These are phyloP conservation scores for Ctenopoma kingsleyae DNA, from an alignment of 2,797 vertebrate genomes.

Conservation along the genomic window DNA sequence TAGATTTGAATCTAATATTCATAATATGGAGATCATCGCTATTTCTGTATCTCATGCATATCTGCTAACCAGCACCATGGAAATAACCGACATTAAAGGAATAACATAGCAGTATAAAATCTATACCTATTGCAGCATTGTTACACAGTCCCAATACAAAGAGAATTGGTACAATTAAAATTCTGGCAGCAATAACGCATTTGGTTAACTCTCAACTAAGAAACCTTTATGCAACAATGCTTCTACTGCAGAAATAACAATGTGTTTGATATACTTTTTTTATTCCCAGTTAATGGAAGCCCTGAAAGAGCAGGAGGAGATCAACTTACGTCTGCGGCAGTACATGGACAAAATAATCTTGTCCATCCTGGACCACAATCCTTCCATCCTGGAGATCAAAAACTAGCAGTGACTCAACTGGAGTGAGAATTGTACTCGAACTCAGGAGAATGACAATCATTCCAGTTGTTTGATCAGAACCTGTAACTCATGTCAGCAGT, in stretches of 20 bases:
- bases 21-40: constrained; percentile 19
- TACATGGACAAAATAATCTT: constrained; percentile 99
- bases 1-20: constrained; percentile 21
- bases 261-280: constrained; percentile 7
- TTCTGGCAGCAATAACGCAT: not conserved
- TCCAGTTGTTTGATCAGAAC: constrained; percentile 55
- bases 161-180: not conserved
- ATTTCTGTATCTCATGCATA: not conserved
- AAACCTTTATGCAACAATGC: not conserved
- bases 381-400: constrained; percentile 98
- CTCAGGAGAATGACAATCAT: constrained; percentile 28
- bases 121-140: not conserved
- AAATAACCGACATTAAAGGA: not conserved
- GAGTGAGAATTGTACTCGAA: constrained; percentile 43
- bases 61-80: not conserved
- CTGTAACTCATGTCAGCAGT: constrained; percentile 17
- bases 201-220: not conserved
- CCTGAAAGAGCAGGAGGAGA: constrained; percentile 97
- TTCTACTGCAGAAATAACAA: not conserved
- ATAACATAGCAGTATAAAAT: not conserved
- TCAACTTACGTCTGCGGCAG: constrained; percentile 93
- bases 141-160: not conserved
- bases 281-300: constrained; percentile 94
- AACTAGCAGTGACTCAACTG: constrained; percentile 81
- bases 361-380: constrained; percentile 96